Conservation (phyloP, 1,140 invertebrate genomes). For the Acromyrmex echinatior region DNA sequence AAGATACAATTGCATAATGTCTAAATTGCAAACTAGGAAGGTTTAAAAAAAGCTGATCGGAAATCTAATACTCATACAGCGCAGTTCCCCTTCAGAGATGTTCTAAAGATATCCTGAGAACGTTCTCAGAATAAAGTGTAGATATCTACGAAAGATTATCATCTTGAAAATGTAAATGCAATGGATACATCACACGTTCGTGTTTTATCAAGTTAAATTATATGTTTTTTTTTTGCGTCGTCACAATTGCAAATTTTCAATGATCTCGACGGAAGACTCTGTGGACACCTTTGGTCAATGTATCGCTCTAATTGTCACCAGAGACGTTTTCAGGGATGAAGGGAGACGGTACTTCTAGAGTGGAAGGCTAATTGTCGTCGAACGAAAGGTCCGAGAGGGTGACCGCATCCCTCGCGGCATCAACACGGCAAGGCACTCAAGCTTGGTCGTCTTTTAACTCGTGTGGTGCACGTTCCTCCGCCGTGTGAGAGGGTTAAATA, state of each 20-base stretch:
- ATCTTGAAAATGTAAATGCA: background rate
- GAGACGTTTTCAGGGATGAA: constrained; percentile 72
- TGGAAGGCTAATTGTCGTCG: constrained; percentile 80
- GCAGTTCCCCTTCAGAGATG: too few species aligned
- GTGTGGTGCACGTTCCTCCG: constrained; percentile 76
- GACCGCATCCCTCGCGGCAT: constrained; percentile 75
- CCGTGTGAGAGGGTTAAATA: constrained; percentile 78
- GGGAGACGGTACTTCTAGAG: constrained; percentile 70
- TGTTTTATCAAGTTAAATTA: background rate
- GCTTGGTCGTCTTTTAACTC: constrained; percentile 84
- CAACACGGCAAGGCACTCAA: constrained; percentile 85
- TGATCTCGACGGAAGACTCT: constrained; percentile 24
- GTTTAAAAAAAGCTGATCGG: background rate
- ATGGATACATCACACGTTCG: background rate
- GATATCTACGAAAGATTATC: background rate
- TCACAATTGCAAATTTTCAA: background rate
- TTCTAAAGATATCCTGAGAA: too few species aligned
- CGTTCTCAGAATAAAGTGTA: too few species aligned
- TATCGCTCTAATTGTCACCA: constrained; percentile 68
- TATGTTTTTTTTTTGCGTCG: background rate
- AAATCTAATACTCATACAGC: background rate
- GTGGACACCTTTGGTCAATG: constrained; percentile 41
- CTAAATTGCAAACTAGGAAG: background rate
- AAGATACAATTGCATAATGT: background rate
- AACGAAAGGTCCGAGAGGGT: constrained; percentile 79